Evolutionary conservation across 2,888 invertebrate species (phyloP).

Genomic region (Yponomeuta malinellus): DNA sequence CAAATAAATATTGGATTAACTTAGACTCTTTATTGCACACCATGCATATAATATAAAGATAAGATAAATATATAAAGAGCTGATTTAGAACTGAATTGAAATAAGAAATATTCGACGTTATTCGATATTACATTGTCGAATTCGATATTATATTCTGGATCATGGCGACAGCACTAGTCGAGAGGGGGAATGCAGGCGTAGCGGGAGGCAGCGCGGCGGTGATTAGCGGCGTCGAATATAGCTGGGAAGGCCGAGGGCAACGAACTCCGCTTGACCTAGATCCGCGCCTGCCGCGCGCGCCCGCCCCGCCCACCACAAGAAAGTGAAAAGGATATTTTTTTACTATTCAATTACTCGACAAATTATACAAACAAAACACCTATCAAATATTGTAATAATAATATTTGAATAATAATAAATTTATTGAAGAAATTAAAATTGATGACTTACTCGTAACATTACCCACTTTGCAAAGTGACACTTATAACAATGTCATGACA

Average conservation of each 20-base stretch:
- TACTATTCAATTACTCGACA: slow-evolving; percentile 7
- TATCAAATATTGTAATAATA: background rate
- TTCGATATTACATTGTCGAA: too few species aligned
- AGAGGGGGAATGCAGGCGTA: background rate
- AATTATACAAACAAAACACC: slow-evolving; percentile 1
- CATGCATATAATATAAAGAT: too few species aligned
- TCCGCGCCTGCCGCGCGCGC: slow-evolving; percentile 35
- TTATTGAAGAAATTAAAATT: background rate
- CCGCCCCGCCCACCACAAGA: slow-evolving; percentile 39
- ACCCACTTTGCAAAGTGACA: background rate
- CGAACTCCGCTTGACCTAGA: slow-evolving; percentile 74
- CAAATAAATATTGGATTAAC: too few species aligned
- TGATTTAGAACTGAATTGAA: background rate
- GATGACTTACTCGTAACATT: background rate
- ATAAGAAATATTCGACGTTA: background rate
- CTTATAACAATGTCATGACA: background rate
- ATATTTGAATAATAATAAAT: background rate
- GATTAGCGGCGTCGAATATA: slow-evolving; percentile 71
- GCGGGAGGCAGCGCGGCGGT: slow-evolving; percentile 43
- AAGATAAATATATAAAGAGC: too few species aligned
- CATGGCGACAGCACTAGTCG: background rate
- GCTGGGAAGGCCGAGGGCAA: slow-evolving; percentile 75
- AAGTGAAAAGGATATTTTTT: slow-evolving; percentile 63
- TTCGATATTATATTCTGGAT: slow-evolving; percentile 27
- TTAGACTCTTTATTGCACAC: too few species aligned